A percentile compares a stretch with the other conserved stretches of the same genome.
Evolutionary conservation across 2,113 vertebrate genomes (phyloP).

Genomic region (Cercopithecus mona): DNA sequence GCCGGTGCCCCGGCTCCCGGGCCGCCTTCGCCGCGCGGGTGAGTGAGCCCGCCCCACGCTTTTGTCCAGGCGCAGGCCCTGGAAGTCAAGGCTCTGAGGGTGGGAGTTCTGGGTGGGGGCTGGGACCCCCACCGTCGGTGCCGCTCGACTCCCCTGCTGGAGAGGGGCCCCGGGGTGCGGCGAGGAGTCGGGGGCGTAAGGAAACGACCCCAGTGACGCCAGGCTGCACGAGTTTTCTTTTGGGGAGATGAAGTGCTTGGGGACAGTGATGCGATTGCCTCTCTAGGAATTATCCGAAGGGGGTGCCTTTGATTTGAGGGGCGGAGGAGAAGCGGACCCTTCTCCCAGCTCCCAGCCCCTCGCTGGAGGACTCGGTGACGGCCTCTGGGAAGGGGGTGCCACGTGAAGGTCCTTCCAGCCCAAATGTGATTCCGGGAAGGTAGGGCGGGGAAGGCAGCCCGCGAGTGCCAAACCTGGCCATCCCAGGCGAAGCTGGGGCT

Average conservation of each 20-base stretch:
- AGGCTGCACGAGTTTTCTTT: neutral
- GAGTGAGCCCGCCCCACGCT: constrained; percentile 65
- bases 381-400: neutral
- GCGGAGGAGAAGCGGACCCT: neutral
- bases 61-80: constrained; percentile 58
- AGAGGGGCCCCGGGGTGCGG: neutral
- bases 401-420: neutral
- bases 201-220: neutral
- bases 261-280: neutral
- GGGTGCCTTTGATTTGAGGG: neutral
- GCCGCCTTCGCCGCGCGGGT: constrained; percentile 48
- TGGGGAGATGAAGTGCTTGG: neutral
- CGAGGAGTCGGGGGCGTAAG: neutral
- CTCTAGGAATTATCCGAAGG: neutral
- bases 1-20: neutral
- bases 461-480: neutral
- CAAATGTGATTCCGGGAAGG: neutral
- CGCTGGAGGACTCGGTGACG: neutral
- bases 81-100: neutral
- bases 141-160: neutral
- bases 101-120: neutral
- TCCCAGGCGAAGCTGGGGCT: neutral
- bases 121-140: neutral
- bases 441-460: neutral
- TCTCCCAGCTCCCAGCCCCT: neutral